phyloP scores from a whole-genome alignment of 1,140 invertebrate genomes.

The Drosophila dunni region DNA sequence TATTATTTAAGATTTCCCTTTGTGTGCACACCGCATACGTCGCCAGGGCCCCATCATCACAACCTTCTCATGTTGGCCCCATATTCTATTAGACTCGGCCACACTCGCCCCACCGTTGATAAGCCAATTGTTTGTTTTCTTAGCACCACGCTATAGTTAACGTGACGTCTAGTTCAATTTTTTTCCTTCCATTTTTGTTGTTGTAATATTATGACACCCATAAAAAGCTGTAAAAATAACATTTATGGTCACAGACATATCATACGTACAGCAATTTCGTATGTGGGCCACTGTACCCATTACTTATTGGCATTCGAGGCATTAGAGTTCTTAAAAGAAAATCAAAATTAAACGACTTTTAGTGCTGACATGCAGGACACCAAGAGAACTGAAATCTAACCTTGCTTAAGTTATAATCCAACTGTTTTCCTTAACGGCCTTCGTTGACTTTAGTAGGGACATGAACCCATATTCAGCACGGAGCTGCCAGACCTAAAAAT shows the following conservation, averaged over 20 bases:
- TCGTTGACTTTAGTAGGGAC: neutral
- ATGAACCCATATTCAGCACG: no score
- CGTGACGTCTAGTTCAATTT: conserved; percentile 19
- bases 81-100: conserved; percentile 31
- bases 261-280: neutral
- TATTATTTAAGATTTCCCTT: conserved; percentile 22
- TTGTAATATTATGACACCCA: conserved; percentile 36
- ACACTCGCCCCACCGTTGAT: conserved; percentile 22
- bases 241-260: conserved; percentile 11
- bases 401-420: neutral
- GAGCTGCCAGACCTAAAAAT: no score
- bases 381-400: neutral
- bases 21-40: neutral
- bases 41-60: neutral
- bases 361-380: conserved; percentile 28
- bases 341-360: conserved; percentile 45
- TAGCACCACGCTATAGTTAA: conserved; percentile 44
- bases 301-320: conserved; percentile 32
- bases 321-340: conserved; percentile 38
- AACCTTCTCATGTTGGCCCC: neutral
- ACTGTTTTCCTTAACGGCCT: neutral
- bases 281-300: conserved; percentile 34
- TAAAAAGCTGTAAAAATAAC: conserved; percentile 37
- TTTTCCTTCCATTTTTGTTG: conserved; percentile 8
- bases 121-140: conserved; percentile 54